Conservation (phyloP, 2,113 vertebrate genomes). For the Semicossyphus pulcher region DNA sequence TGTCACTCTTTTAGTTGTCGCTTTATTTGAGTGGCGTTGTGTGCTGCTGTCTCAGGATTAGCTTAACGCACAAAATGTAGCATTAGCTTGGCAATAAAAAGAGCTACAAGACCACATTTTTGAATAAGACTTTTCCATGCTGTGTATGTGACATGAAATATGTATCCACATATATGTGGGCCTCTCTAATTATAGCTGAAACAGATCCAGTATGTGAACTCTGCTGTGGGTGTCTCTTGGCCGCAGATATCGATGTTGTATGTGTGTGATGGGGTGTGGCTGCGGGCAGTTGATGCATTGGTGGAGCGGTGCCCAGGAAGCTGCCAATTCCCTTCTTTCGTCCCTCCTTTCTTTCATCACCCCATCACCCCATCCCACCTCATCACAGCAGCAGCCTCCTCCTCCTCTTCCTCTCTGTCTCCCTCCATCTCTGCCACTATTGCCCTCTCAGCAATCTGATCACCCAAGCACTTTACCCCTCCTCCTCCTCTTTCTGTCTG, state of each 20-base stretch:
- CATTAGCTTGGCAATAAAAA: not conserved
- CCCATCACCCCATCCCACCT: conserved; percentile 59
- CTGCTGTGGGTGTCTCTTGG: conserved; percentile 31
- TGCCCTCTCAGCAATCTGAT: conserved; percentile 75
- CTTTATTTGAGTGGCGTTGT: no score
- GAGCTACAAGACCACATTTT: not conserved
- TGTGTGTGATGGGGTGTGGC: conserved; percentile 68
- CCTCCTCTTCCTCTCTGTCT: not conserved
- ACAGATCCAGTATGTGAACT: not conserved
- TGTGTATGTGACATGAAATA: not conserved
- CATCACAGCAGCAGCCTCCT: conserved; percentile 27
- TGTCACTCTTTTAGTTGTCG: not conserved
- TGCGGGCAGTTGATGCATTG: conserved; percentile 68
- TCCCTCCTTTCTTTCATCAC: conserved; percentile 56
- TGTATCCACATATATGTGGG: not conserved
- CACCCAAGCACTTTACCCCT: conserved; percentile 63
- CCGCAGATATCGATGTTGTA: conserved; percentile 28
- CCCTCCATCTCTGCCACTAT: conserved; percentile 51
- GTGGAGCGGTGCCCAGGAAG: conserved; percentile 63
- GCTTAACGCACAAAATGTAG: not conserved
- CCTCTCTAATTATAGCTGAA: not conserved
- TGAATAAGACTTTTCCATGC: not conserved
- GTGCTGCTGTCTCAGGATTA: no score
- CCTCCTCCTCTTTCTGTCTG: conserved; percentile 18
- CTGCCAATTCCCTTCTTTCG: conserved; percentile 50